Evolutionary conservation across 2,888 invertebrate genomes (phyloP).

Genomic region (Caenorhabditis drosophilae): DNA sequence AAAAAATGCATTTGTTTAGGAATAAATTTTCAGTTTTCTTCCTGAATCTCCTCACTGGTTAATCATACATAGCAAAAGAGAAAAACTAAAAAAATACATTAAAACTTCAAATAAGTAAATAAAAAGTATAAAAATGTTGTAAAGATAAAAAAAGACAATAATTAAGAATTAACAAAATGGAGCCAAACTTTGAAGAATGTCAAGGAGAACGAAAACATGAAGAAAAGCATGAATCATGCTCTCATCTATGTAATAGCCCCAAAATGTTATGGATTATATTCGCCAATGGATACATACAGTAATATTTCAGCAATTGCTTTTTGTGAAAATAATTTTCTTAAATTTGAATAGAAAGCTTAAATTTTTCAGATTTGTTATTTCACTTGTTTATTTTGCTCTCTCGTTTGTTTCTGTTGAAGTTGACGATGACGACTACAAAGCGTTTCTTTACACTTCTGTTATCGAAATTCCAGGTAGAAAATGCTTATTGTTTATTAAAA

Average conservation of each 20-base stretch:
- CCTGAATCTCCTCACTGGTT: constrained; percentile 40
- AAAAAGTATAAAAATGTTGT: background rate
- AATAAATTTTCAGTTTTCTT: constrained; percentile 3
- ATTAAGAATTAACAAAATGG: constrained; percentile 17
- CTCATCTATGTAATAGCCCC: constrained; percentile 7
- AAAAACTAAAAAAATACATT: constrained; percentile 30
- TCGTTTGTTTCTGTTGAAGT: constrained; percentile 28
- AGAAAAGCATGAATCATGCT: constrained; percentile 19
- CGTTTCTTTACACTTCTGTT: constrained; percentile 21
- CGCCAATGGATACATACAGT: constrained; percentile 36
- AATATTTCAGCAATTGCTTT: too few species aligned
- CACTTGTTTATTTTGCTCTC: constrained; percentile 35
- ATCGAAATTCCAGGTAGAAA: constrained; percentile 30
- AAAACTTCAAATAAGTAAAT: constrained; percentile 20
- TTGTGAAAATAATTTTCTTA: too few species aligned
- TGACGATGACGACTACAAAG: constrained; percentile 14
- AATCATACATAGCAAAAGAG: constrained; percentile 23
- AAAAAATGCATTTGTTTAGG: background rate
- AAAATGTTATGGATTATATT: constrained; percentile 22
- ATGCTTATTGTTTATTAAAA: too few species aligned
- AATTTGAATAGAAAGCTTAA: too few species aligned
- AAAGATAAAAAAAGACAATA: background rate
- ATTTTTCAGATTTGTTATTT: constrained; percentile 32
- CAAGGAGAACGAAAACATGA: constrained; percentile 10
- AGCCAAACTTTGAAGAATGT: constrained; percentile 26